Percentiles rank a stretch among this genome's conserved stretches.
Evolutionary conservation across 1,140 invertebrate genomes (phyloP).

Genomic region (Mycetomoellerius zeteki): DNA sequence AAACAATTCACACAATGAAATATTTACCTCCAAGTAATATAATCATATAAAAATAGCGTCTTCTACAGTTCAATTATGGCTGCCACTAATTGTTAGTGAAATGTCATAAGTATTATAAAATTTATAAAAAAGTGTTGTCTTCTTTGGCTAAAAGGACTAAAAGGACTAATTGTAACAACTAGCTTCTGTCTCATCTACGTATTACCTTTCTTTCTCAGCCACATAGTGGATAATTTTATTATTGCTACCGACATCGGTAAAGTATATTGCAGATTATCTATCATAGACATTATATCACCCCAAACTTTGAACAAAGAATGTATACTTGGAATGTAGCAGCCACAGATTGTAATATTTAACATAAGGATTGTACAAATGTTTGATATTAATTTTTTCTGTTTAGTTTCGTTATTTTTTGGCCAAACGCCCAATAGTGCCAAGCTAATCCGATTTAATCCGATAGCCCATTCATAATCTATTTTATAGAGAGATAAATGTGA

Average conservation of each 20-base stretch:
- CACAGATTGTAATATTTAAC: not conserved
- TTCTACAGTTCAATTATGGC: too few relatives aligned
- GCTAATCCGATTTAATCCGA: not conserved
- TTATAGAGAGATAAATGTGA: not conserved
- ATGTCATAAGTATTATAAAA: too few relatives aligned
- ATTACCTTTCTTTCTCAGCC: constrained; percentile 20
- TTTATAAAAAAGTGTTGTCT: too few relatives aligned
- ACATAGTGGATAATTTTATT: constrained; percentile 2
- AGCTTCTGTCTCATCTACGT: too few relatives aligned
- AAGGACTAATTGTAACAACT: too few relatives aligned
- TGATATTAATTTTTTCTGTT: not conserved
- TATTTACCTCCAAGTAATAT: too few relatives aligned
- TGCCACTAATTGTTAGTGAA: too few relatives aligned
- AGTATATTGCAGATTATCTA: constrained; percentile 34
- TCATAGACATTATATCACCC: constrained; percentile 5
- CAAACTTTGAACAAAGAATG: not conserved
- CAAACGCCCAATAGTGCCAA: not conserved
- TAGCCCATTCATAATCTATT: constrained; percentile 18
- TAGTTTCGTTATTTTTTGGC: not conserved
- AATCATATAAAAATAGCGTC: too few relatives aligned
- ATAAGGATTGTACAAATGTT: not conserved
- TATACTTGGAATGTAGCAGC: not conserved
- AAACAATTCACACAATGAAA: too few relatives aligned
- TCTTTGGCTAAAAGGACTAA: too few relatives aligned
- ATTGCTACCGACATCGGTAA: not conserved